A percentile compares a stretch with the other conserved stretches of the same genome.
Conservation (phyloP, 2,888 invertebrate species). For the Quadroppia sp. region DNA sequence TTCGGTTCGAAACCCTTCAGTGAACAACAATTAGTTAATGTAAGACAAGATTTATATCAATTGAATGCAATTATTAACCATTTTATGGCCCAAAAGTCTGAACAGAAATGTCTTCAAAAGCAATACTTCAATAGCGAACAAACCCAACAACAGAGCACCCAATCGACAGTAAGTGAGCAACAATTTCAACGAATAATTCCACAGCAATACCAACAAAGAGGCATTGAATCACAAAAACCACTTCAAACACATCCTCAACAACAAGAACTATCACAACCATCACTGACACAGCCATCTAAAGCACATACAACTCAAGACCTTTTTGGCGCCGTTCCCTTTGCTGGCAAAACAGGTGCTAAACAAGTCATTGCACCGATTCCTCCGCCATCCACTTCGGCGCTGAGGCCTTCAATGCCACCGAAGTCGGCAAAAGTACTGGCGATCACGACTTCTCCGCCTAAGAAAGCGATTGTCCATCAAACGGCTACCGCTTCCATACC, state of each 20-base stretch:
- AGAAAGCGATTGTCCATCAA: slow-evolving; percentile 8
- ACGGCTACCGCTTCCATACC: slow-evolving; percentile 10
- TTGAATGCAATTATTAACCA: neutral
- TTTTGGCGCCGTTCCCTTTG: slow-evolving; percentile 50
- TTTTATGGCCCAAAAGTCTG: slow-evolving; percentile 7
- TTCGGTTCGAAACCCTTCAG: slow-evolving; percentile 43
- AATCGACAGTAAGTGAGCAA: neutral
- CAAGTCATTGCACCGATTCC: neutral
- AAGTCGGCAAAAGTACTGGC: neutral
- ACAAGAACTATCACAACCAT: neutral
- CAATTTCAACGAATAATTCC: slow-evolving; percentile 4
- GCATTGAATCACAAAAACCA: slow-evolving; percentile 14
- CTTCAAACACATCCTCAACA: neutral
- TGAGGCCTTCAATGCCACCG: slow-evolving; percentile 25
- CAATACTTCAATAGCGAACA: slow-evolving; percentile 24
- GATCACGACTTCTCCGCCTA: slow-evolving; percentile 2
- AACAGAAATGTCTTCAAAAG: neutral
- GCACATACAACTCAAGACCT: slow-evolving; percentile 47
- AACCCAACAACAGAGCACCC: slow-evolving; percentile 26
- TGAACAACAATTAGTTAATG: slow-evolving; percentile 37
- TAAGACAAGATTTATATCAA: neutral
- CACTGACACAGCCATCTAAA: neutral
- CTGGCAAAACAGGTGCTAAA: neutral
- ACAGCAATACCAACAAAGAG: slow-evolving; percentile 34
- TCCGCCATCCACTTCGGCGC: neutral